phyloP scores from a whole-genome alignment of 2,888 invertebrate species.

The Pseudanteris insignis region DNA sequence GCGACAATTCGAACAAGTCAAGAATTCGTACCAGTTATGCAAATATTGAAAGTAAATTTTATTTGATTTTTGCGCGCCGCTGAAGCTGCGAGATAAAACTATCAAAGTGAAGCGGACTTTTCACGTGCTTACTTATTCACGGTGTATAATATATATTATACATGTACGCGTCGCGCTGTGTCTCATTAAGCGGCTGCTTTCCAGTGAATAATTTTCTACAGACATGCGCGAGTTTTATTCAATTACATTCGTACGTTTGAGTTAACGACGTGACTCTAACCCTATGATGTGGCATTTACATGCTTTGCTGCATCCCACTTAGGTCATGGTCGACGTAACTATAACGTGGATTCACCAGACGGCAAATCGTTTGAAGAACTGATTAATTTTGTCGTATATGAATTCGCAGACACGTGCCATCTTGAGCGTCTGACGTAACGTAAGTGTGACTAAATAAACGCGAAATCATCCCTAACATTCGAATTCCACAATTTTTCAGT shows the following conservation, averaged over 20 bases:
- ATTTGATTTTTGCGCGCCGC: constrained; percentile 27
- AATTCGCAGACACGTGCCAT: constrained; percentile 7
- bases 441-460: background rate
- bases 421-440: too few species aligned
- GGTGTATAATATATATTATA: constrained; percentile 33
- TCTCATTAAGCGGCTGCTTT: constrained; percentile 45
- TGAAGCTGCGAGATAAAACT: constrained; percentile 19
- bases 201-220: constrained; percentile 45
- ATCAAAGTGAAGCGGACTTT: constrained; percentile 24
- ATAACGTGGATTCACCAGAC: constrained; percentile 25
- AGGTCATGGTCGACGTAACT: constrained; percentile 41
- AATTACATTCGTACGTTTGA: constrained; percentile 49
- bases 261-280: constrained; percentile 48
- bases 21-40: constrained; percentile 6
- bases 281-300: constrained; percentile 46
- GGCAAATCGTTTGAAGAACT: constrained; percentile 37
- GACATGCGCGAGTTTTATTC: constrained; percentile 54
- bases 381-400: constrained; percentile 33
- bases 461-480: too few species aligned
- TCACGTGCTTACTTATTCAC: constrained; percentile 35
- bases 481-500: too few species aligned
- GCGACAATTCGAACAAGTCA: background rate
- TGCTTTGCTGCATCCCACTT: constrained; percentile 40
- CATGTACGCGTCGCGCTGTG: constrained; percentile 17
- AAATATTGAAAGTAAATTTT: constrained; percentile 18